Percentiles rank a stretch among this genome's conserved stretches.
These are phyloP conservation scores for Pyrgilauda ruficollis DNA, from an alignment of 2,113 vertebrate genomes.

Conservation along the genomic window DNA sequence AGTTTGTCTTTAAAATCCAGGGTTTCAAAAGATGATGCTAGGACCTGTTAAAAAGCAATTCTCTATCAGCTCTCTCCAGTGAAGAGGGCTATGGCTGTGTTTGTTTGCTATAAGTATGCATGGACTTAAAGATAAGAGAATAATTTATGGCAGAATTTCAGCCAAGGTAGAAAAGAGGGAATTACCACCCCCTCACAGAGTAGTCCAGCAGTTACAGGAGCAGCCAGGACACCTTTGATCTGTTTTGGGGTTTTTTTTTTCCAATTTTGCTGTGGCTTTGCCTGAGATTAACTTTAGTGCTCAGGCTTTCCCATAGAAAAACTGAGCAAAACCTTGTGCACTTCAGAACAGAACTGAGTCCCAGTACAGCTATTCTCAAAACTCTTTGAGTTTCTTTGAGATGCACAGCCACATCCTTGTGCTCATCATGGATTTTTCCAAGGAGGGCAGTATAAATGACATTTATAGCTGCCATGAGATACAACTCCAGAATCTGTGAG, in stretches of 20 bases:
- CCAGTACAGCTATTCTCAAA: neutral
- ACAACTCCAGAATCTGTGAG: neutral
- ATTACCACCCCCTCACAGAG: neutral
- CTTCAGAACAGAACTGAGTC: neutral
- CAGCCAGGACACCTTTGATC: slow-evolving; percentile 22
- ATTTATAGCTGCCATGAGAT: neutral
- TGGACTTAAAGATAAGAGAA: slow-evolving; percentile 48
- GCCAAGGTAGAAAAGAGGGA: slow-evolving; percentile 12
- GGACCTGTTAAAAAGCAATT: neutral
- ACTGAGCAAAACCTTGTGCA: neutral
- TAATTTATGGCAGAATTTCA: slow-evolving; percentile 38
- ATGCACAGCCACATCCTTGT: neutral
- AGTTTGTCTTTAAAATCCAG: slow-evolving; percentile 11
- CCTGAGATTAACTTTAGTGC: neutral
- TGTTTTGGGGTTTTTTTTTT: neutral
- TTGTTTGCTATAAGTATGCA: slow-evolving; percentile 21
- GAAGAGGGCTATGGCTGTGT: neutral
- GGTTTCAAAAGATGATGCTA: slow-evolving; percentile 3
- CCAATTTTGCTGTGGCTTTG: neutral
- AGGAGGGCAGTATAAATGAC: neutral
- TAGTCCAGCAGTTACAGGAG: neutral
- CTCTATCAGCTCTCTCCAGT: slow-evolving; percentile 30
- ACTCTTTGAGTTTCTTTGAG: neutral
- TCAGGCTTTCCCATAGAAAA: neutral
- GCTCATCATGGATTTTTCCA: neutral